These are phyloP conservation scores for Caenorhabditis tropicalis DNA, from an alignment of 1,140 invertebrate species.

Conservation along the genomic window DNA sequence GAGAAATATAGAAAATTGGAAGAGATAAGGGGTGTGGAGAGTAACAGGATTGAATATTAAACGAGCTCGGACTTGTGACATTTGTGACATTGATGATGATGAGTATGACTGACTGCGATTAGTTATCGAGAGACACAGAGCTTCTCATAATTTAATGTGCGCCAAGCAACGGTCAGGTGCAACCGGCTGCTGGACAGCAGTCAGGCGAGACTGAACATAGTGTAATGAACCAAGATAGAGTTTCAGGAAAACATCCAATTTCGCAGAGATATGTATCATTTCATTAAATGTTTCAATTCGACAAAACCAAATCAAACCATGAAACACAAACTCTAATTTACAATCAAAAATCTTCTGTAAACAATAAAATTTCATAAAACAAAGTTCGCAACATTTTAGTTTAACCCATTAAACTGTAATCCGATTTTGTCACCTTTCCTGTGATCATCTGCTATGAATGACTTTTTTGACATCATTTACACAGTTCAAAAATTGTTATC, in stretches of 20 bases:
- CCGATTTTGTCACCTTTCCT: slow-evolving; percentile 7
- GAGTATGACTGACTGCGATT: slow-evolving; percentile 34
- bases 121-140: slow-evolving; percentile 1
- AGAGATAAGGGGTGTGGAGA: neutral
- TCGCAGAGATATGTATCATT: neutral
- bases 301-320: too few species aligned
- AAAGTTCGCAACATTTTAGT: too few species aligned
- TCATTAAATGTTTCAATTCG: too few species aligned
- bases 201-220: neutral
- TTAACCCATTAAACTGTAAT: neutral
- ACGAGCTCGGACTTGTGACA: slow-evolving; percentile 21
- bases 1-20: neutral
- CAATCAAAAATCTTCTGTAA: too few species aligned
- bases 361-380: too few species aligned
- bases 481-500: neutral
- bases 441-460: neutral
- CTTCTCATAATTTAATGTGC: slow-evolving; percentile 42
- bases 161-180: slow-evolving; percentile 43
- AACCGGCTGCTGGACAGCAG: neutral
- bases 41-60: slow-evolving; percentile 39
- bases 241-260: neutral
- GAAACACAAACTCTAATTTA: too few species aligned
- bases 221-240: slow-evolving; percentile 12
- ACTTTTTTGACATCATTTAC: neutral
- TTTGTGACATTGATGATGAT: slow-evolving; percentile 44